A percentile compares a stretch with the other conserved stretches of the same genome.
phyloP scores from a whole-genome alignment of 2,113 vertebrate genomes.

The Phoenicopterus ruber region DNA sequence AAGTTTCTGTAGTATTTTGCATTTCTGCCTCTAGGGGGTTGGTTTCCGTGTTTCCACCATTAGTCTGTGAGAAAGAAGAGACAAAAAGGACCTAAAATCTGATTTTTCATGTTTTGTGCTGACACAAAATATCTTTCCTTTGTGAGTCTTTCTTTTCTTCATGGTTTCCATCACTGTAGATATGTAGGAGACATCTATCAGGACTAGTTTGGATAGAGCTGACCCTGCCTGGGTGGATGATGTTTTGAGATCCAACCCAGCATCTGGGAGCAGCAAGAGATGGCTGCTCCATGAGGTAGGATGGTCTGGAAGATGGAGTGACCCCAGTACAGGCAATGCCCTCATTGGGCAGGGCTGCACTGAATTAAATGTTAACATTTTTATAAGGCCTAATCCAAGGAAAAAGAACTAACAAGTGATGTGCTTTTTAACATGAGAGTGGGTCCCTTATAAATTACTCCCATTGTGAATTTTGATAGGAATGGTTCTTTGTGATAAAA shows the following conservation, averaged over 20 bases:
- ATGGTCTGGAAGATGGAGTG: neutral
- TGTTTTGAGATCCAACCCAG: neutral
- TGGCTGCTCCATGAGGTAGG: neutral
- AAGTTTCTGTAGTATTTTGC: neutral
- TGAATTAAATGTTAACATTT: neutral
- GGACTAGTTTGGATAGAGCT: neutral
- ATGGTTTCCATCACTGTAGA: neutral
- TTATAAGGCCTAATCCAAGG: neutral
- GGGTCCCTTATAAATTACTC: neutral
- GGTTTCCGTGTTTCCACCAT: neutral
- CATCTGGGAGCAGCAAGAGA: neutral
- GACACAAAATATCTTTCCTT: neutral
- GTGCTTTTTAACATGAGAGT: neutral
- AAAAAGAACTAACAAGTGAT: neutral
- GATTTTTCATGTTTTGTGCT: neutral
- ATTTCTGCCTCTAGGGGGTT: neutral
- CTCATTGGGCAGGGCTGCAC: neutral
- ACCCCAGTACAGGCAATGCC: neutral
- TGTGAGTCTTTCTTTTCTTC: neutral
- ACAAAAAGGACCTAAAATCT: neutral
- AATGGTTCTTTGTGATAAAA: neutral
- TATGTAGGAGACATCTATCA: neutral
- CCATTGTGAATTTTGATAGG: neutral
- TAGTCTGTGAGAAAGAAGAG: neutral
- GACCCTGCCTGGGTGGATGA: neutral